A percentile compares a stretch with the other conserved stretches of the same genome.
phyloP scores from a whole-genome alignment of 2,888 invertebrate genomes.

The Hyposoter dolosus region DNA sequence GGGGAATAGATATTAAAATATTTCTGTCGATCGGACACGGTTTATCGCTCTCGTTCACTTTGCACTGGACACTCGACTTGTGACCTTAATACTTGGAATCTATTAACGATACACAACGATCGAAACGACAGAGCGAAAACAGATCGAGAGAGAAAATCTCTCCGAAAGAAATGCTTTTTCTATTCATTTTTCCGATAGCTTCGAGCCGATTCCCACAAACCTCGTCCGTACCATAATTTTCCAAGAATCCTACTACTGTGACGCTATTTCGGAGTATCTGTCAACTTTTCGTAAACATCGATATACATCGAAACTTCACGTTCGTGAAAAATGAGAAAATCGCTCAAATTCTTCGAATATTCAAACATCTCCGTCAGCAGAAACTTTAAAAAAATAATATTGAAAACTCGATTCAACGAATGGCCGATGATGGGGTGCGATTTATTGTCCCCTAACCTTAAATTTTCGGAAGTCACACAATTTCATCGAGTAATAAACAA shows the following conservation, averaged over 20 bases:
- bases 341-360: background rate
- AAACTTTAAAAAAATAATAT: background rate
- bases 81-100: constrained; percentile 68
- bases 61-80: constrained; percentile 47
- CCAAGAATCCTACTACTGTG: background rate
- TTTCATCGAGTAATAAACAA: background rate
- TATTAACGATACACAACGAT: constrained; percentile 56
- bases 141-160: background rate
- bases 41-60: constrained; percentile 62
- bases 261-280: background rate
- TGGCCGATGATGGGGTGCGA: background rate
- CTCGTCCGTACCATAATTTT: no score
- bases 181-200: background rate
- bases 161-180: background rate
- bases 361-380: background rate
- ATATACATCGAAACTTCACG: background rate
- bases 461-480: background rate
- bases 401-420: background rate
- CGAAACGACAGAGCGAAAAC: constrained; percentile 32
- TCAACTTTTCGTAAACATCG: background rate
- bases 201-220: background rate
- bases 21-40: constrained; percentile 51
- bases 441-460: background rate
- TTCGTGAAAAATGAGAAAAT: background rate
- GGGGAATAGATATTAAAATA: constrained; percentile 41